phyloP scores from a whole-genome alignment of 2,113 vertebrate genomes.

The Laticauda laticaudata region DNA sequence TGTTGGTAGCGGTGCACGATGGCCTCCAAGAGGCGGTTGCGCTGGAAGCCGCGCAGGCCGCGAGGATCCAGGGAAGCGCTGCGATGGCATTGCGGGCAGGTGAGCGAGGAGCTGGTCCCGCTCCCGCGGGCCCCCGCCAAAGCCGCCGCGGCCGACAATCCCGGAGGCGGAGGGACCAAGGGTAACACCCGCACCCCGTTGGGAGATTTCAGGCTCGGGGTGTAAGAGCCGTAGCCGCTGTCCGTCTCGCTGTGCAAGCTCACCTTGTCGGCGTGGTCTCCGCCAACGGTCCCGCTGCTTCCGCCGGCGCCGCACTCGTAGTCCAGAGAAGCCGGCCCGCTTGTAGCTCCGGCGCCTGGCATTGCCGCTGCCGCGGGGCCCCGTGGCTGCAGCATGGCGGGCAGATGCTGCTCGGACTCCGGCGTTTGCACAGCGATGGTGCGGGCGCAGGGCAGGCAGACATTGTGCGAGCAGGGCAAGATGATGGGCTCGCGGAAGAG shows the following conservation, averaged over 20 bases:
- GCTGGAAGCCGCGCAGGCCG: constrained; percentile 88
- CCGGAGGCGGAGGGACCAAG: constrained; percentile 67
- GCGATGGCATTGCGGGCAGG: constrained; percentile 94
- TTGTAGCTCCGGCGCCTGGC: not conserved
- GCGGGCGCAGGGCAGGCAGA: constrained; percentile 90
- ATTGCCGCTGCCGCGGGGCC: constrained; percentile 40
- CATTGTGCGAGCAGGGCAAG: constrained; percentile 90
- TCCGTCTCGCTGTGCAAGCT: constrained; percentile 94
- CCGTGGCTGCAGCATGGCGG: constrained; percentile 76
- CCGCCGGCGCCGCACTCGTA: constrained; percentile 35
- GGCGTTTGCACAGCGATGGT: constrained; percentile 94
- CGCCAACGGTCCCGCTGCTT: not conserved
- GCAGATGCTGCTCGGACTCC: constrained; percentile 81
- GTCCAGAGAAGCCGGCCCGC: constrained; percentile 38
- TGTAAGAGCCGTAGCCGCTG: constrained; percentile 96
- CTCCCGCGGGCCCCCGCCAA: constrained; percentile 34
- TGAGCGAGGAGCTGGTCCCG: constrained; percentile 69
- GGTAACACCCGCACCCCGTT: constrained; percentile 92
- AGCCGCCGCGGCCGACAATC: constrained; percentile 54
- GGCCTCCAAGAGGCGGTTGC: constrained; percentile 91
- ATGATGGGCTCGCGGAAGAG: constrained; percentile 89
- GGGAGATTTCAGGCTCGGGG: constrained; percentile 90
- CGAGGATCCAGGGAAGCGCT: constrained; percentile 92
- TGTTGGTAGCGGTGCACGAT: constrained; percentile 89
- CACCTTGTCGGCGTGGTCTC: constrained; percentile 85